Conservation (phyloP, 1,140 invertebrate species). For the Rhynchophorus ferrugineus region DNA sequence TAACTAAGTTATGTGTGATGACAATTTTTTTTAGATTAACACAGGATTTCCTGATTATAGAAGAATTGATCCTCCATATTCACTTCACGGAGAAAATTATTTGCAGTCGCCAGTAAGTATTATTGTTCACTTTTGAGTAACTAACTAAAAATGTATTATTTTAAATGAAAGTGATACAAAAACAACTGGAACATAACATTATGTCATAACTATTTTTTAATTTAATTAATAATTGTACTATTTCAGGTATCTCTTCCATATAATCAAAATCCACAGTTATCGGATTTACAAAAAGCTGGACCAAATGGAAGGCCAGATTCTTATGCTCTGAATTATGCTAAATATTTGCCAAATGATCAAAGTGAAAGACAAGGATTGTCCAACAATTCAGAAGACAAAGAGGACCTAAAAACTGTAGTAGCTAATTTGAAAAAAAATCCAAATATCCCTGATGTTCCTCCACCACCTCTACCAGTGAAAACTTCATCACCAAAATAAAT, state of each 20-base stretch:
- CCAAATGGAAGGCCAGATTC: not conserved
- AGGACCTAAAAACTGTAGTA: slow-evolving; percentile 20
- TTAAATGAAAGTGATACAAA: too few species aligned
- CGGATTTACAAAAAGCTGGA: too few species aligned
- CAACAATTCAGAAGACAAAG: too few species aligned
- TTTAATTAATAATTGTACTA: too few species aligned
- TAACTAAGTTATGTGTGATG: too few species aligned
- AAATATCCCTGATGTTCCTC: slow-evolving; percentile 23
- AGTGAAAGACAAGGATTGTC: not conserved
- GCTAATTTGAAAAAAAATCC: slow-evolving; percentile 21
- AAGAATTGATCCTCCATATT: not conserved
- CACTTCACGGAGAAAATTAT: too few species aligned
- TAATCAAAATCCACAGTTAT: not conserved
- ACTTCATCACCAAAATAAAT: not conserved
- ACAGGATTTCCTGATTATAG: slow-evolving; percentile 3
- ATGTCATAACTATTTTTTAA: too few species aligned
- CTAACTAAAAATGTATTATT: too few species aligned
- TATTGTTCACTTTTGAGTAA: too few species aligned
- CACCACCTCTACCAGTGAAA: slow-evolving; percentile 20
- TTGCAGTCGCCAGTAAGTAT: too few species aligned
- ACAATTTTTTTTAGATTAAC: slow-evolving; percentile 3
- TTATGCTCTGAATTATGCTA: slow-evolving; percentile 5
- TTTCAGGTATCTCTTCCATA: not conserved
- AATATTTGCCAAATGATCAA: slow-evolving; percentile 9
- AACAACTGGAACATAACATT: too few species aligned